These are phyloP conservation scores for Cheirogaleus medius DNA, from an alignment of 2,113 vertebrate genomes.

Conservation along the genomic window DNA sequence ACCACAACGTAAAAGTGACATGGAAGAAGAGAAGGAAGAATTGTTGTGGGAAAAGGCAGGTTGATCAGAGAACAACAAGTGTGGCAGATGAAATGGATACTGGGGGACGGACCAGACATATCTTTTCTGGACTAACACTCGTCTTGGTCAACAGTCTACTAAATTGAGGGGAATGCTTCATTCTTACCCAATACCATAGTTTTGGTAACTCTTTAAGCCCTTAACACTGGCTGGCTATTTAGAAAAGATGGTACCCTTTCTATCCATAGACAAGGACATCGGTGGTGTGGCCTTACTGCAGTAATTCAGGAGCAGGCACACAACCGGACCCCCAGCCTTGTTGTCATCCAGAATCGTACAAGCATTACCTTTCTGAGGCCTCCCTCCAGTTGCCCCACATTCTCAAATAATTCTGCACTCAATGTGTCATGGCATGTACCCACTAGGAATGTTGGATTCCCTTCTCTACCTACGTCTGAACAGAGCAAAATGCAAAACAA, in stretches of 20 bases:
- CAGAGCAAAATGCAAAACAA: not conserved
- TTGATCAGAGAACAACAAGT: not conserved
- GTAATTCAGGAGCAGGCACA: rapidly evolving
- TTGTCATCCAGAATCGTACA: not conserved
- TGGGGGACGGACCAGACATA: too few species aligned
- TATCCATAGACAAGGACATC: not conserved
- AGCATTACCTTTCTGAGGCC: not conserved
- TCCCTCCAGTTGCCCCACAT: not conserved
- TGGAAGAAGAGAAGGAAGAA: not conserved
- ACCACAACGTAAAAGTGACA: not conserved
- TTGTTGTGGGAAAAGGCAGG: too few species aligned
- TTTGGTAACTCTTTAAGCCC: not conserved
- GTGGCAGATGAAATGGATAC: not conserved
- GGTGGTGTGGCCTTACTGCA: not conserved
- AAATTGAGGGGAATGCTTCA: not conserved
- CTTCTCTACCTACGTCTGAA: not conserved
- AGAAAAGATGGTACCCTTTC: not conserved
- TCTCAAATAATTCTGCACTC: not conserved
- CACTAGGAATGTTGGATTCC: not conserved
- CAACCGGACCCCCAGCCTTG: not conserved
- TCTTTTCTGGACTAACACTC: not conserved
- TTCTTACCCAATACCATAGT: not conserved
- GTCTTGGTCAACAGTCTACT: not conserved
- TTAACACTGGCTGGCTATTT: not conserved
- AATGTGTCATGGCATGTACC: not conserved